Evolutionary conservation across 2,113 vertebrate genomes (phyloP).

Genomic region (Pelecanus crispus): DNA sequence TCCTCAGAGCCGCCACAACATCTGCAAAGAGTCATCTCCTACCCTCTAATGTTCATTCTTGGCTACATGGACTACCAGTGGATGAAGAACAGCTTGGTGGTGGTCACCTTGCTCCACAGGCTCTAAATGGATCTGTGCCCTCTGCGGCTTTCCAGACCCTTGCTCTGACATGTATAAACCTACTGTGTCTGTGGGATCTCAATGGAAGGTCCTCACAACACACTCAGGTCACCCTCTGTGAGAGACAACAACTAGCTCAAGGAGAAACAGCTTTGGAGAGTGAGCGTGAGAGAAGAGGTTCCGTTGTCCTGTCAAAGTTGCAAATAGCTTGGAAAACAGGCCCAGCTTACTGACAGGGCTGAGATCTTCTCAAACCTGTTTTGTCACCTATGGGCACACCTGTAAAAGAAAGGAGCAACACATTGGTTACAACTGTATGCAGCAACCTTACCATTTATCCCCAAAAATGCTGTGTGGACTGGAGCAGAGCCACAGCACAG

Average conservation of each 20-base stretch:
- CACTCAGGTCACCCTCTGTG: background rate
- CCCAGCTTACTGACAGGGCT: background rate
- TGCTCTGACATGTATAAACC: background rate
- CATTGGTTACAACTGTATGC: background rate
- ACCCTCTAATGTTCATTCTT: background rate
- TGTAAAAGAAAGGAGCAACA: background rate
- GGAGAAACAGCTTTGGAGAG: background rate
- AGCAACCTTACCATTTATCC: background rate
- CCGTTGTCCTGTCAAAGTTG: background rate
- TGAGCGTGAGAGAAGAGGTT: background rate
- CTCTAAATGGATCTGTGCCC: background rate
- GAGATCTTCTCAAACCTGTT: background rate
- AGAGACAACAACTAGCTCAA: background rate
- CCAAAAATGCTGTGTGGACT: background rate
- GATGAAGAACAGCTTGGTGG: background rate
- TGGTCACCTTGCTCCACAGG: background rate
- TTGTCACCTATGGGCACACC: background rate
- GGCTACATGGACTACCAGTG: background rate
- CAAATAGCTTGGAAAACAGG: background rate
- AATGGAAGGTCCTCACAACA: background rate
- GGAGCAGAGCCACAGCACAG: background rate
- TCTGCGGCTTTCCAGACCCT: background rate
- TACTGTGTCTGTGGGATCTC: background rate
- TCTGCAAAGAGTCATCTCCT: background rate
- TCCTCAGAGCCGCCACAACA: background rate